Evolutionary conservation across 2,797 vertebrate genomes (phyloP), one percentile per base, ranked within the genome.

Genomic region (Artibeus jamaicensis): DNA sequence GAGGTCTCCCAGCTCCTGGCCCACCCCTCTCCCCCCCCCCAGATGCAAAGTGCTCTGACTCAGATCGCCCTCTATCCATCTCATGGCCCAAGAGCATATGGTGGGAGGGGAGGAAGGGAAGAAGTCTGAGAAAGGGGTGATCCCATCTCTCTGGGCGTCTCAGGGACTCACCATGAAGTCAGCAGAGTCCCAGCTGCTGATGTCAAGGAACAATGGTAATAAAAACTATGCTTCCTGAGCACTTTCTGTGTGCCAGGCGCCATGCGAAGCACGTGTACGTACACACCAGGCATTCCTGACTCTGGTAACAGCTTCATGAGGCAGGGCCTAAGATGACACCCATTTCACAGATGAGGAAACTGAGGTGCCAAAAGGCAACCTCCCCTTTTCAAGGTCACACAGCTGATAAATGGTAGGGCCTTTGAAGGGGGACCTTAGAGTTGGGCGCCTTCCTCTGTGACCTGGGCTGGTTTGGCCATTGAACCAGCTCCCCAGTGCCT

Each of bases 41-140:
- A 9, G 73, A 89, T 95, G 83, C 68, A 44, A 85, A 70, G 34
- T 37, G 15, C 55, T 71, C 39, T 93, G 94, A 95, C 91, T 95
- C 96, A 89, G 90, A 42, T 9, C 0, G 19, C 79, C 77, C 55
- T 88, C 44, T 76, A 83, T 83, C 85, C 46, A 16, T 24, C 53
- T 42, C 50, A 29, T 0, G 10, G 67, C 65, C 73, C 42, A 5
- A 44, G 32, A 26, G 44, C 57, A 37, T 6, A 14, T 7, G 46
- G 16, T 6, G 9, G 57, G 57, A n/a, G 34, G 32, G 24, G 70
- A 78, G 91, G 44, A 67, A 16, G 68, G 70, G 68, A n/a, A 91
- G 37, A 88, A 24, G 34, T 10, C n/a, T 2, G 22, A 88, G 48
- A 32, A 91, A 65, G 77, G 39, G 53, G 48, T n/a, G 10, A 68